phyloP scores from a whole-genome alignment of 2,797 vertebrate genomes.

The Coreius guichenoti region DNA sequence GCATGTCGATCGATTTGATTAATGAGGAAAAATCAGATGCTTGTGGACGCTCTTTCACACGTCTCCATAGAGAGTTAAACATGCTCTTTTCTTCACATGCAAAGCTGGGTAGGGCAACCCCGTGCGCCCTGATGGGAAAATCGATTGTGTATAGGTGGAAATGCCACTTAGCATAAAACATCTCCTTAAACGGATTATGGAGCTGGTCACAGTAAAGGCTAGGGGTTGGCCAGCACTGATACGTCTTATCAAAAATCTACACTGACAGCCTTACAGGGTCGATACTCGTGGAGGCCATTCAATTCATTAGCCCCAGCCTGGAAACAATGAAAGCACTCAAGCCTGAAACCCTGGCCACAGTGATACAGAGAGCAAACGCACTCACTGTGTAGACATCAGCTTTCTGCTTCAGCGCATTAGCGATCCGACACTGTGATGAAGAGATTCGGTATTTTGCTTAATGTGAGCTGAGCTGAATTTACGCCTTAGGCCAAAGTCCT shows the following conservation, averaged over 20 bases:
- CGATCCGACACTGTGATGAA: constrained; percentile 10
- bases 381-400: constrained; percentile 44
- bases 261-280: constrained; percentile 67
- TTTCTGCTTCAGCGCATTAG: constrained; percentile 48
- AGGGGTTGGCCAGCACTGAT: constrained; percentile 57
- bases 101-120: constrained; percentile 32
- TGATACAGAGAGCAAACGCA: constrained; percentile 41
- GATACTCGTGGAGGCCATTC: constrained; percentile 65
- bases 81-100: constrained; percentile 58
- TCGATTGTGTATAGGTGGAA: constrained; percentile 73
- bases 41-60: background rate
- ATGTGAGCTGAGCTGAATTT: constrained; percentile 39
- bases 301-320: constrained; percentile 69
- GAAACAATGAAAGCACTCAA: constrained; percentile 56
- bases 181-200: constrained; percentile 77
- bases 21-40: background rate
- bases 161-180: constrained; percentile 76
- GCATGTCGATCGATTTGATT: background rate
- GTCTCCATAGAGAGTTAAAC: constrained; percentile 58
- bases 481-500: constrained; percentile 34
- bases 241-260: constrained; percentile 68
- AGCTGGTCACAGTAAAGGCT: constrained; percentile 63
- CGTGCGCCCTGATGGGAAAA: constrained; percentile 71
- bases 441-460: constrained; percentile 45
- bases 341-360: constrained; percentile 48